Evolutionary conservation across 2,113 vertebrate species (phyloP).

Genomic region (Oriolus oriolus): DNA sequence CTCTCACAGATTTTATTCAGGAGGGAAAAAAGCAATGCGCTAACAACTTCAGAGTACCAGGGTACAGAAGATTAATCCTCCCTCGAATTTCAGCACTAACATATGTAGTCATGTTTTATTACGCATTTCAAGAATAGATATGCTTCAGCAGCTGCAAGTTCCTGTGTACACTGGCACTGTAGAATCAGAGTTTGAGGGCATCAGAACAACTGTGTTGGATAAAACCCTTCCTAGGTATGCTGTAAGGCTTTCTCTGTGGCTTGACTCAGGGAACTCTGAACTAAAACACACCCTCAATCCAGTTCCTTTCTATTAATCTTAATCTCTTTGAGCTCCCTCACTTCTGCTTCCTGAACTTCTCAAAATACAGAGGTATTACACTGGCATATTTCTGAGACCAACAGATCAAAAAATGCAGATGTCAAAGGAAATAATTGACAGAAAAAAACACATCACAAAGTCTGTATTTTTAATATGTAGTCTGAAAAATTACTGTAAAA

Average conservation of each 20-base stretch:
- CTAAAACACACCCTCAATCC: neutral
- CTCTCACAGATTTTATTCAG: neutral
- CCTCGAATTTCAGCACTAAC: neutral
- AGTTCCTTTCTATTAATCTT: neutral
- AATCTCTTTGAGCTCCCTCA: neutral
- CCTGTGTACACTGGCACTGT: neutral
- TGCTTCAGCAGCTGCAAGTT: neutral
- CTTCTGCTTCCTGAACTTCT: neutral
- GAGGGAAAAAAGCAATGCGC: accelerated
- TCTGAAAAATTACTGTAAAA: neutral
- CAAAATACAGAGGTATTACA: neutral
- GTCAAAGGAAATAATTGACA: neutral
- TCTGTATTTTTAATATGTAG: neutral
- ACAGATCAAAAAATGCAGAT: neutral
- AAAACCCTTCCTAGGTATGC: neutral
- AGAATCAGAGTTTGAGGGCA: neutral
- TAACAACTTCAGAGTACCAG: neutral
- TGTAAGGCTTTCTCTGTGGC: neutral
- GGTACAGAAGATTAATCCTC: neutral
- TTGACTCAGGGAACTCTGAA: neutral
- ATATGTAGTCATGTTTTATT: neutral
- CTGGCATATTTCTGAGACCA: neutral
- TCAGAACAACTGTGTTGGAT: neutral
- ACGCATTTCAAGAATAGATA: neutral
- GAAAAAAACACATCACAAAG: neutral